Evolutionary conservation across 2,113 vertebrate genomes (phyloP).

Genomic region (Tiliqua scincoides): DNA sequence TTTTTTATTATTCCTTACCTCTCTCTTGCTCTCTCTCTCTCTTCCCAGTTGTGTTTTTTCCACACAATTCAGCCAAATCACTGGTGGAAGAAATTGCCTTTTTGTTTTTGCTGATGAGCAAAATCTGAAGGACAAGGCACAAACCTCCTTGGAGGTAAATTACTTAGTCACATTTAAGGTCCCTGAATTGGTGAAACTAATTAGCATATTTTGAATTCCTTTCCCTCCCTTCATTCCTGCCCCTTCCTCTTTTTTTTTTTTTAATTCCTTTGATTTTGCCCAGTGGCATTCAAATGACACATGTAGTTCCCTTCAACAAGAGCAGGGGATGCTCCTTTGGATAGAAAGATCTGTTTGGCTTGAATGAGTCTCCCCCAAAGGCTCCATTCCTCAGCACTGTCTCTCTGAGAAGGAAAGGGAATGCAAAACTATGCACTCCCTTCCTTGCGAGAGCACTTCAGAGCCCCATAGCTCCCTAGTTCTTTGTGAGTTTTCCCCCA

Average conservation of each 20-base stretch:
- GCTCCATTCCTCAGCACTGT: background rate
- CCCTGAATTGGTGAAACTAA: constrained; percentile 1
- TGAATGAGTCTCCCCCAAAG: background rate
- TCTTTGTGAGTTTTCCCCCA: background rate
- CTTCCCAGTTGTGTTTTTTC: background rate
- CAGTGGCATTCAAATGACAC: constrained; percentile 3
- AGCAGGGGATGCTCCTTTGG: background rate
- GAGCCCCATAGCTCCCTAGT: background rate
- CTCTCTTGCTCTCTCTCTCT: background rate
- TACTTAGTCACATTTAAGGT: constrained; percentile 7
- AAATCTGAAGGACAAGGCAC: constrained; percentile 16
- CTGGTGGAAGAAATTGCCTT: constrained; percentile 27
- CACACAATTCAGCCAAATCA: constrained; percentile 8
- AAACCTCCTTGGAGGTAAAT: constrained; percentile 23
- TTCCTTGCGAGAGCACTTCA: background rate
- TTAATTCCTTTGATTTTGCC: constrained; percentile 8
- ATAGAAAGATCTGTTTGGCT: background rate
- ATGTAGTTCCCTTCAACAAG: background rate
- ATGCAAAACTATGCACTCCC: background rate
- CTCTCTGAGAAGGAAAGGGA: background rate
- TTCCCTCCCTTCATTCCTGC: background rate
- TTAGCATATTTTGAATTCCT: constrained; percentile 10
- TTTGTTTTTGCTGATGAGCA: constrained; percentile 13
- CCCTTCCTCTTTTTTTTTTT: constrained; percentile 1
- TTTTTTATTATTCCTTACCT: background rate